Conservation (phyloP, 2,888 invertebrate genomes). For the Macrostomum cliftonense region DNA sequence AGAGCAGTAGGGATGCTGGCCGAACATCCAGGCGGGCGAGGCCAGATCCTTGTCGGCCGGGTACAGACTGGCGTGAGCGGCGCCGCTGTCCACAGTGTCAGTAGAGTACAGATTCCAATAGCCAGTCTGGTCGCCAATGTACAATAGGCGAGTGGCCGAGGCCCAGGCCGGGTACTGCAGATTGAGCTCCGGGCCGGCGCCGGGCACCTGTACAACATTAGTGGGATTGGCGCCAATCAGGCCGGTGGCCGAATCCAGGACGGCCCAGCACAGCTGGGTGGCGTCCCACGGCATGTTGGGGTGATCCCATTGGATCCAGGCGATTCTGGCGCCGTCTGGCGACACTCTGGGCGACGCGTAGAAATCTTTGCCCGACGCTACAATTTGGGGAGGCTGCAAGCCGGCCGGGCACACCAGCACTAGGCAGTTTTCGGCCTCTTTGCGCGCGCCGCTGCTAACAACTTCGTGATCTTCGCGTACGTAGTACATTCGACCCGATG, state of each 20-base stretch:
- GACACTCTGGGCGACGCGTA: constrained; percentile 36
- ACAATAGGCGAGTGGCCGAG: constrained; percentile 23
- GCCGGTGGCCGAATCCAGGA: constrained; percentile 15
- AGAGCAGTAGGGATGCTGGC: constrained; percentile 19
- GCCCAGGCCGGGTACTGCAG: constrained; percentile 29
- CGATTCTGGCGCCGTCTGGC: constrained; percentile 32
- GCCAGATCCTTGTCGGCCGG: constrained; percentile 20
- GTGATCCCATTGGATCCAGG: constrained; percentile 39
- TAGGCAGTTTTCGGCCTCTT: constrained; percentile 10
- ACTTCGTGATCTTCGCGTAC: constrained; percentile 25
- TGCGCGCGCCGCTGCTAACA: constrained; percentile 10
- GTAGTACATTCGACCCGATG: constrained; percentile 17
- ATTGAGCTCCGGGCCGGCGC: constrained; percentile 13
- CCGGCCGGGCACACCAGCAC: constrained; percentile 8
- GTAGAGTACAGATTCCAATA: constrained; percentile 33
- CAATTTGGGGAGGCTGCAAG: neutral
- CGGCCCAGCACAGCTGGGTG: constrained; percentile 31
- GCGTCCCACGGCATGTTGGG: constrained; percentile 41
- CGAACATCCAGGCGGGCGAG: constrained; percentile 30
- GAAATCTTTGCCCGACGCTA: constrained; percentile 35
- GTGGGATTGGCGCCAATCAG: neutral
- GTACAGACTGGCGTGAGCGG: neutral
- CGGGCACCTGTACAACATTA: neutral
- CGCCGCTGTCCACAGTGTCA: neutral
- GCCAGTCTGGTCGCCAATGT: constrained; percentile 30